Base-by-base conservation (phyloP, 2,113 vertebrate genomes). In the Crotophaga sulcirostris region DNA sequence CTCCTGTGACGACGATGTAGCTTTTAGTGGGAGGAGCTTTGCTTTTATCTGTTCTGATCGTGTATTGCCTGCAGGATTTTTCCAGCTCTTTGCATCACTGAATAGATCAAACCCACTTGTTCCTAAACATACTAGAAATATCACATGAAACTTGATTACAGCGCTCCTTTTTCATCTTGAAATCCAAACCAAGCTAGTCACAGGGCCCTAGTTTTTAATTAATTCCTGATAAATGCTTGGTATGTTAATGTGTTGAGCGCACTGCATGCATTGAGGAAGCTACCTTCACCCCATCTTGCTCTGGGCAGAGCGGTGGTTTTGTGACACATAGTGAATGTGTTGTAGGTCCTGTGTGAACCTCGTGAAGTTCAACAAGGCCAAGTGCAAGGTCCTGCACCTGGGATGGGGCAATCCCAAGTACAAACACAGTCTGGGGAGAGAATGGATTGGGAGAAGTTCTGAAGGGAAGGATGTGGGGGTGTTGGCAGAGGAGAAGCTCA, bases 61-160 rank as follows among this genome's bases (percentile, higher is more conserved):
- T 42, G 8, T 70, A 14, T 94, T 38, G 81, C 96, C 91, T 8
- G 76, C 56, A 68, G 94, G 94, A 23, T 86, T 88, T 90, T 95
- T 90, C 83, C 77, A 91, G 86, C 86, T 64, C 84, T 89, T 67
- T 21, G 66, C 26, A 14, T 49, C 13, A 1, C 81, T 73, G 68
- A 58, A 31, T 59, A 88, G 84, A 78, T 64, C 60, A 73, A 86
- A 90, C 36, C 40, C 79, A 25, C 67, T 88, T 84, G 82, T 83
- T 62, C 25, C 59, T 74, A 29, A 90, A 47, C n/a, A 10, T 31
- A 11, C 36, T n/a, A 70, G 24, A 69, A 90, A 38, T 59, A 8
- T 67, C 73, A 68, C 42, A 51, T 63, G 55, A 77, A 74, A 60
- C 42, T 63, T 74, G 62, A 52, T 67, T 33, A 16, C 11, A 42